Base-by-base conservation (phyloP, 2,797 vertebrate genomes). In the Betta splendens region DNA sequence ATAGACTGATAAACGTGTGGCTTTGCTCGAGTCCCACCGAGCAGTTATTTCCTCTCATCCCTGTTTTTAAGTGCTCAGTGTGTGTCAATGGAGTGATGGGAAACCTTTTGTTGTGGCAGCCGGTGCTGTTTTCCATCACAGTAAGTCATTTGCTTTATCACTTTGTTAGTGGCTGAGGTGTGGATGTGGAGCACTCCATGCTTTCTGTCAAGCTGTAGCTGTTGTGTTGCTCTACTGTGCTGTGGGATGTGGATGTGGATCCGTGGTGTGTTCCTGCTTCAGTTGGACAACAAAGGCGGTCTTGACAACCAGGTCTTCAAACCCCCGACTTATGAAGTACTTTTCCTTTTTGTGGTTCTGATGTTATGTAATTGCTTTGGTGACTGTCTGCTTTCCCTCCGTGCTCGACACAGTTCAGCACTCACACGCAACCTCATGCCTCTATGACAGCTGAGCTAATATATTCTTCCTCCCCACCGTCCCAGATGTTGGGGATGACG, bases 281-380 rank as follows among this genome's bases (percentile, higher is more conserved):
- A n/a, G n/a, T n/a, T n/a, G n/a, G n/a, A n/a, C n/a, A n/a, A n/a
- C n/a, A n/a, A n/a, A n/a, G n/a, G n/a, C n/a, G n/a, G n/a, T n/a
- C n/a, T n/a, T n/a, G n/a, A n/a, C n/a, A n/a, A n/a, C n/a, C n/a
- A n/a, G n/a, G n/a, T n/a, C n/a, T n/a, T n/a, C n/a, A n/a, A n/a
- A n/a, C n/a, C n/a, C n/a, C n/a, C n/a, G n/a, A n/a, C n/a, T n/a
- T n/a, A n/a, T n/a, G n/a, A n/a, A n/a, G n/a, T n/a, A n/a, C n/a
- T n/a, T n/a, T n/a, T n/a, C n/a, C n/a, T n/a, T n/a, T n/a, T n/a
- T n/a, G n/a, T n/a, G n/a, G n/a, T n/a, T n/a, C n/a, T n/a, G n/a
- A n/a, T n/a, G n/a, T n/a, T n/a, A n/a, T n/a, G 48, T 68, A 56
- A 71, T 75, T 78, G 56, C 44, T 69, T 57, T 69, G 59, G 39